These are phyloP conservation scores for Atherix ibis DNA, from an alignment of 2,888 invertebrate species.

Conservation along the genomic window DNA sequence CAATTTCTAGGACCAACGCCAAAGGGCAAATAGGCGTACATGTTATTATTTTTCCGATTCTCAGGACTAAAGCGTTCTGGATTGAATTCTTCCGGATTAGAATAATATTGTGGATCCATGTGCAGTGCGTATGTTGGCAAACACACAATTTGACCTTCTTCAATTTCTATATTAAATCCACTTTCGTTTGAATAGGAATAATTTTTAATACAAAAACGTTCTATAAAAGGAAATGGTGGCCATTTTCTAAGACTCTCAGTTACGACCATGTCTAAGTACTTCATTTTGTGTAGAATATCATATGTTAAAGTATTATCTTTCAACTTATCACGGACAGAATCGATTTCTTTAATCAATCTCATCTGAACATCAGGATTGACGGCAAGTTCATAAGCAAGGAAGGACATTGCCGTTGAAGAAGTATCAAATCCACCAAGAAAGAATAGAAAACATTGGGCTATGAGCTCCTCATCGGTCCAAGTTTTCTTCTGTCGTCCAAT, in stretches of 20 bases:
- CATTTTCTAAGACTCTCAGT: constrained; percentile 37
- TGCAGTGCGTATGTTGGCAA: constrained; percentile 30
- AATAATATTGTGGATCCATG: constrained; percentile 31
- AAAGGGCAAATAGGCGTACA: constrained; percentile 32
- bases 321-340: constrained; percentile 23
- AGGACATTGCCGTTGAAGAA: constrained; percentile 29
- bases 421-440: constrained; percentile 36
- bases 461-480: constrained; percentile 13
- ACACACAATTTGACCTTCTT: constrained; percentile 8
- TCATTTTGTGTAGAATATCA: constrained; percentile 37
- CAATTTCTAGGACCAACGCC: constrained; percentile 39
- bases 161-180: constrained; percentile 10
- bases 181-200: constrained; percentile 23
- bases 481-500: not conserved
- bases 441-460: constrained; percentile 25
- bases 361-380: constrained; percentile 37
- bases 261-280: constrained; percentile 45
- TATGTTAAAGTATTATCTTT: constrained; percentile 34
- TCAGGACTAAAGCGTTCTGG: constrained; percentile 37
- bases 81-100: constrained; percentile 35
- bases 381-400: constrained; percentile 36
- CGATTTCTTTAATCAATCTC: constrained; percentile 34
- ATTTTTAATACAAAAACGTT: constrained; percentile 36
- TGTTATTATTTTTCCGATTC: constrained; percentile 29
- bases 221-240: constrained; percentile 31